Percentiles rank a stretch among this genome's conserved stretches.
Conservation (phyloP, 2,888 invertebrate species). For the Eurytoma adleriae region DNA sequence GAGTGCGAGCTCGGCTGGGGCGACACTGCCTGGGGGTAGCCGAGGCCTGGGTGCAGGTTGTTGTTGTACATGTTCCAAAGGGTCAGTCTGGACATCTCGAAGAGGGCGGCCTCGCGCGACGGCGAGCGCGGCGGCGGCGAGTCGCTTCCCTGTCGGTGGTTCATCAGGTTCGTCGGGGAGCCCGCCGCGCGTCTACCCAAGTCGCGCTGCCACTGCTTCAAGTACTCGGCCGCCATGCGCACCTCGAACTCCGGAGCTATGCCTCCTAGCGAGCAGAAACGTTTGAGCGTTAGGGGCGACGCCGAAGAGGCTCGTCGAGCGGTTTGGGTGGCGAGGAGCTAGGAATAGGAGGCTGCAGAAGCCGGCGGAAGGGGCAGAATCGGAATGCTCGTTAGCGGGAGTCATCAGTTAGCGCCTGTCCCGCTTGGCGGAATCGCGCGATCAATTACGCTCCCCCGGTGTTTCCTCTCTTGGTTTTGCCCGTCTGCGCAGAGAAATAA, state of each 20-base stretch:
- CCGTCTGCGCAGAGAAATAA: too few species aligned
- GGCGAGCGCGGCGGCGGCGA: conserved; percentile 43
- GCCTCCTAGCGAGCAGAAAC: conserved; percentile 78
- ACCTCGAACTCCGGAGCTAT: conserved; percentile 85
- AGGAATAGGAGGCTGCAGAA: conserved; percentile 28
- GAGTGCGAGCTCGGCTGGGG: conserved; percentile 77
- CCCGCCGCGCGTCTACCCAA: conserved; percentile 66
- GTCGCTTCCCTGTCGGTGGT: conserved; percentile 74
- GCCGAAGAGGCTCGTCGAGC: too few species aligned
- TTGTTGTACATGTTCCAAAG: conserved; percentile 90
- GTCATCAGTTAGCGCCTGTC: conserved; percentile 76
- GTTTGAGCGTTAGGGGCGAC: too few species aligned
- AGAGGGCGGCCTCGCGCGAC: conserved; percentile 76
- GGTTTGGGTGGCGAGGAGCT: background rate
- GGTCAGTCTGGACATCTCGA: conserved; percentile 85
- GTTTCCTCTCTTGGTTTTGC: conserved; percentile 51
- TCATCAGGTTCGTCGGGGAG: conserved; percentile 73
- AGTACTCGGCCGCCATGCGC: conserved; percentile 87
- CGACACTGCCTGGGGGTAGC: conserved; percentile 68
- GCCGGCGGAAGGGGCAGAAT: conserved; percentile 62
- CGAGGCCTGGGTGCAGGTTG: conserved; percentile 71
- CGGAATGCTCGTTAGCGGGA: conserved; percentile 75
- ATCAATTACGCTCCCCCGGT: conserved; percentile 72
- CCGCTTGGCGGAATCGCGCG: conserved; percentile 72
- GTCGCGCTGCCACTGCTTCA: conserved; percentile 83